These are phyloP conservation scores for Medauroidea extradentata DNA, from an alignment of 1,140 invertebrate genomes.

Conservation along the genomic window DNA sequence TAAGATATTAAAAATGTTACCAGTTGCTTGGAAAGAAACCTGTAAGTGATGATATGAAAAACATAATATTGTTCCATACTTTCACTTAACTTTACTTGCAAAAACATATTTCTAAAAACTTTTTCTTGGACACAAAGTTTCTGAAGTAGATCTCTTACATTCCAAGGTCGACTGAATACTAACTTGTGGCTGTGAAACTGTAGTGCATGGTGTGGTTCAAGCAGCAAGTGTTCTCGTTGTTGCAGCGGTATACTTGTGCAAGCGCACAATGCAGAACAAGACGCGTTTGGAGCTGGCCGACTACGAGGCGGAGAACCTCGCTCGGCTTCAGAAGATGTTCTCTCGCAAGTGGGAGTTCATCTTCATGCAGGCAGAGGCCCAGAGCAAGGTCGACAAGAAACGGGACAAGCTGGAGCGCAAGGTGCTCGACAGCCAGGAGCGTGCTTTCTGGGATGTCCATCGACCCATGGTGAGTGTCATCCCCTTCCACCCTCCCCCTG, in stretches of 20 bases:
- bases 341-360: constrained; percentile 99
- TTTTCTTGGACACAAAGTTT: too few relatives aligned
- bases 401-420: constrained; percentile 96
- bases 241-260: constrained; percentile 97
- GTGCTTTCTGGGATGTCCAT: constrained; percentile 99
- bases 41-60: too few relatives aligned
- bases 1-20: too few relatives aligned
- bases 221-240: constrained; percentile 14
- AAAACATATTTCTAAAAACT: too few relatives aligned
- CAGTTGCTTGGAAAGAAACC: too few relatives aligned
- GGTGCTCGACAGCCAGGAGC: constrained; percentile 96
- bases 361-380: constrained; percentile 92
- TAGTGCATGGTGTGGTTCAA: too few relatives aligned
- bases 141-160: too few relatives aligned
- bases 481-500: too few relatives aligned
- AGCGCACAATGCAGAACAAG: constrained; percentile 99
- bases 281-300: constrained; percentile 94
- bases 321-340: constrained; percentile 98
- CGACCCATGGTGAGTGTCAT: constrained; percentile 78
- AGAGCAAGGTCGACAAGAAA: constrained; percentile 96
- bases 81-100: too few relatives aligned
- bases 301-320: constrained; percentile 97
- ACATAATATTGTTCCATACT: too few relatives aligned
- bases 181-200: too few relatives aligned
- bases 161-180: too few relatives aligned